phyloP scores from a whole-genome alignment of 1,140 invertebrate genomes.

The Lysiphlebus fabarum region DNA sequence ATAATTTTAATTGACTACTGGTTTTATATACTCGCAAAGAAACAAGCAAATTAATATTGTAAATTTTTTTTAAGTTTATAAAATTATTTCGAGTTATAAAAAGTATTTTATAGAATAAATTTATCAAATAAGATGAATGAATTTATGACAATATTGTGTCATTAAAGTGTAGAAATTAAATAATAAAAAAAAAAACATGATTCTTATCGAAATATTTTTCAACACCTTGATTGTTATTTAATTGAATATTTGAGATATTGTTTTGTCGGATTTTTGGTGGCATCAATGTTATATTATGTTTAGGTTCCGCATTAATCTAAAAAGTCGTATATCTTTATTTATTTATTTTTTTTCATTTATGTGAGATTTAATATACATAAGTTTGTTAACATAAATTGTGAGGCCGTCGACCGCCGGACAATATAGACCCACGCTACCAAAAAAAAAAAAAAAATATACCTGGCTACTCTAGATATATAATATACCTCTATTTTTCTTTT shows the following conservation, averaged over 20 bases:
- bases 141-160: no score
- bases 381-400: background rate
- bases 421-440: background rate
- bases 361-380: slow-evolving; percentile 27
- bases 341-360: slow-evolving; percentile 17
- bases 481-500: slow-evolving; percentile 26
- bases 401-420: slow-evolving; percentile 25
- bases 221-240: no score
- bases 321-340: slow-evolving; percentile 30
- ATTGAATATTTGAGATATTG: background rate
- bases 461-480: slow-evolving; percentile 36
- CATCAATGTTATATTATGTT: slow-evolving; percentile 1
- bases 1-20: no score
- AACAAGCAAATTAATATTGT: no score
- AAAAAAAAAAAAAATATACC: slow-evolving; percentile 30
- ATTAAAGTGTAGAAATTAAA: no score
- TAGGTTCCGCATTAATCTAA: background rate
- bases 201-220: no score
- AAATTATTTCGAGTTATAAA: no score
- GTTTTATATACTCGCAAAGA: no score
- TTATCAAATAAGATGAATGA: no score
- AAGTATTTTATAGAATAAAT: no score
- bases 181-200: no score
- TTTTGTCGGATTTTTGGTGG: slow-evolving; percentile 31
- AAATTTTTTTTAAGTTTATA: no score